These are phyloP conservation scores for Anabacerthia variegaticeps DNA, from an alignment of 2,797 vertebrate species.

Conservation along the genomic window DNA sequence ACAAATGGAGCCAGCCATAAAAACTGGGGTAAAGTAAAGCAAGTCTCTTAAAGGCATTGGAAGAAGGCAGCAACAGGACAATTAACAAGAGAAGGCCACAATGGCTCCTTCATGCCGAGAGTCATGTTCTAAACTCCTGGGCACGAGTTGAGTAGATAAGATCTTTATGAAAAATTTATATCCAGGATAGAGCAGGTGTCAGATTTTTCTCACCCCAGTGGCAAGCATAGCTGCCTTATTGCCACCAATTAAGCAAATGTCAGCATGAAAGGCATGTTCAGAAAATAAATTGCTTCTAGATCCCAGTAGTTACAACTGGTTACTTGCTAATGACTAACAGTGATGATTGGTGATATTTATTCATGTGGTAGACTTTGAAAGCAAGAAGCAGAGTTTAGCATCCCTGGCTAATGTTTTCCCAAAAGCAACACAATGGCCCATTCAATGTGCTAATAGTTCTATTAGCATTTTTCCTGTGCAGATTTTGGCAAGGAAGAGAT, in stretches of 20 bases:
- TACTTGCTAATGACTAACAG: slow-evolving; percentile 48
- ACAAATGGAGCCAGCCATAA: not conserved
- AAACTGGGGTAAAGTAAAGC: not conserved
- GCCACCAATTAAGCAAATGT: slow-evolving; percentile 14
- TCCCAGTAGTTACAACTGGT: slow-evolving; percentile 3
- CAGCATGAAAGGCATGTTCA: not conserved
- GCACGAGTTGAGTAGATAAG: not conserved
- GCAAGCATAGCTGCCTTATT: slow-evolving; percentile 11
- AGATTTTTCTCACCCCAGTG: not conserved
- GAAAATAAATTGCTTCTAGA: not conserved
- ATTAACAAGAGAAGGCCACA: not conserved
- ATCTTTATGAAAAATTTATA: not conserved
- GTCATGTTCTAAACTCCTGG: not conserved
- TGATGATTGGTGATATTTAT: slow-evolving; percentile 52
- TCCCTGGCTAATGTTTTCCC: slow-evolving; percentile 19
- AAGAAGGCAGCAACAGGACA: not conserved
- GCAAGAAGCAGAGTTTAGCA: slow-evolving; percentile 2
- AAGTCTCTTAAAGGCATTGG: not conserved
- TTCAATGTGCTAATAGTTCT: slow-evolving; percentile 7
- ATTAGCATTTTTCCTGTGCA: not conserved
- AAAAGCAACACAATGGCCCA: slow-evolving; percentile 4
- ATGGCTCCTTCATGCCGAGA: not conserved
- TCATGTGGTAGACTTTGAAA: slow-evolving; percentile 37
- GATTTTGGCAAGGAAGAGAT: not conserved
- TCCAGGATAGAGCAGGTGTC: not conserved